Percentiles rank a stretch among this genome's conserved stretches.
Conservation (phyloP, 2,113 vertebrate species). For the Anhinga rufa region DNA sequence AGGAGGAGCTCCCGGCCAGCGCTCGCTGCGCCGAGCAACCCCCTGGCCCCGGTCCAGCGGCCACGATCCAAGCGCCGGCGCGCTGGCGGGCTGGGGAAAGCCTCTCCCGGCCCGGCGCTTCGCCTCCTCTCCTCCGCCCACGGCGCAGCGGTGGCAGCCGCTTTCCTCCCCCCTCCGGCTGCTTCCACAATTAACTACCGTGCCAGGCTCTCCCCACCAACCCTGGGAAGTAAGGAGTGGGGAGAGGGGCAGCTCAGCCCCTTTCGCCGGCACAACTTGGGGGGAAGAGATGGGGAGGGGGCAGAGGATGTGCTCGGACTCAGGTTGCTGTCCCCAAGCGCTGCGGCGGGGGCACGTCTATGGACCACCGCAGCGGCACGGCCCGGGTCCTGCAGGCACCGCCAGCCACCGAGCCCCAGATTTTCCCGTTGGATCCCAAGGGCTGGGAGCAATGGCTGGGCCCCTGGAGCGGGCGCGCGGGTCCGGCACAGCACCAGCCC, state of each 20-base stretch:
- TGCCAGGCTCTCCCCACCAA: not conserved
- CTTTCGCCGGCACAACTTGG: fast-evolving
- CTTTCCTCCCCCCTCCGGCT: not conserved
- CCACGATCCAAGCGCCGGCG: slow-evolving; percentile 15
- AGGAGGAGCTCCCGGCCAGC: slow-evolving; percentile 38
- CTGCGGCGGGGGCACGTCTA: fast-evolving
- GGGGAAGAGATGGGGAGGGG: no score
- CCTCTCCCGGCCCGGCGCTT: not conserved
- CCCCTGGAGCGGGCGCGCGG: fast-evolving
- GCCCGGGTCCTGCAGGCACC: fast-evolving
- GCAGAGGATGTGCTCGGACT: fast-evolving
- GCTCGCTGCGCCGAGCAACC: not conserved
- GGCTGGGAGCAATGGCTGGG: fast-evolving
- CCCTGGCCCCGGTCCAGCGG: slow-evolving; percentile 44
- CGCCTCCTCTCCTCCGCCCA: not conserved
- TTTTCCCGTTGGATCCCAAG: not conserved
- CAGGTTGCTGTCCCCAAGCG: fast-evolving
- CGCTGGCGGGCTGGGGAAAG: slow-evolving; percentile 3
- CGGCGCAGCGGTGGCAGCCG: not conserved
- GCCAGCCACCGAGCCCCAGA: not conserved
- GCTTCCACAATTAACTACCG: fast-evolving
- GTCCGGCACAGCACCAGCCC: not conserved
- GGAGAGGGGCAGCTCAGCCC: not conserved
- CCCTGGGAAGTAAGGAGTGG: fast-evolving
- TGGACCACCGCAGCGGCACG: fast-evolving